These are phyloP conservation scores for Onychorhynchus coronatus DNA, from an alignment of 2,113 vertebrate species.

Conservation along the genomic window DNA sequence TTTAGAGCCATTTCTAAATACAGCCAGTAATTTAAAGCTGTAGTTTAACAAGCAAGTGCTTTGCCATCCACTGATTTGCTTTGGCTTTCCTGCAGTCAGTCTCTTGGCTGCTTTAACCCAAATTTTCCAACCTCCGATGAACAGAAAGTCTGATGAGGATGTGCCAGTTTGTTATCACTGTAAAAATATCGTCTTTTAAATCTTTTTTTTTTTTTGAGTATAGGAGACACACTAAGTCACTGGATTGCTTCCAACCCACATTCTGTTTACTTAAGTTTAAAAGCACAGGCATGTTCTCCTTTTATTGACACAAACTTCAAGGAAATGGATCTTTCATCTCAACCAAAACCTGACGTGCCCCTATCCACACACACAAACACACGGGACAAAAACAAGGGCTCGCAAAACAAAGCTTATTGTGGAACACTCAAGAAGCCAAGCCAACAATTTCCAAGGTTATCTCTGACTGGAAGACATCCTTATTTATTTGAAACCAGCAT, in stretches of 20 bases:
- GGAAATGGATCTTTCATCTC: neutral
- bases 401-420: neutral
- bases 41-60: neutral
- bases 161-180: neutral
- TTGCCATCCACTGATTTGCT: neutral
- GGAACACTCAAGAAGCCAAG: neutral
- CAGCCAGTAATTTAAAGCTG: neutral
- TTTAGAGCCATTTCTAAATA: neutral
- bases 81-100: neutral
- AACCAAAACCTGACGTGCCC: neutral
- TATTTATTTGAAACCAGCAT: conserved; percentile 23
- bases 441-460: conserved; percentile 33
- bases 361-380: neutral
- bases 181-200: neutral
- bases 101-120: neutral
- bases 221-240: neutral
- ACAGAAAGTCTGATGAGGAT: neutral
- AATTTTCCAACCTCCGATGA: neutral
- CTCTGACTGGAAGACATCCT: conserved; percentile 2
- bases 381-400: neutral
- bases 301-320: neutral
- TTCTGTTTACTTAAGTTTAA: neutral
- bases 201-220: neutral
- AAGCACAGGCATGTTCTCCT: neutral
- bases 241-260: neutral